phyloP scores from a whole-genome alignment of 2,113 vertebrate species.

The Zosterops japonicus region DNA sequence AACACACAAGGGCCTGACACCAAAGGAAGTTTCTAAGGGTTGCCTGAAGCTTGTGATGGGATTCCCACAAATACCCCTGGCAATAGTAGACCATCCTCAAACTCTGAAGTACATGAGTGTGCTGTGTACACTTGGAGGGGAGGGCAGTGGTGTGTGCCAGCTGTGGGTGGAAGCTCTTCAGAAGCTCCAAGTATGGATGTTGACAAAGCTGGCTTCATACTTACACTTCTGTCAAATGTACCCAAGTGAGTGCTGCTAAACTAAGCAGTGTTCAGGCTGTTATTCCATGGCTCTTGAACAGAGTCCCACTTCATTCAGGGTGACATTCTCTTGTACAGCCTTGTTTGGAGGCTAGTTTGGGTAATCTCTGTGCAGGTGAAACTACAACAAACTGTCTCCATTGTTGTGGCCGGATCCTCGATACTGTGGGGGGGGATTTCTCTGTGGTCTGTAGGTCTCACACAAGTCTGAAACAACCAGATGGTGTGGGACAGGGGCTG shows the following conservation, averaged over 20 bases:
- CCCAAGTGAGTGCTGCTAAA: neutral
- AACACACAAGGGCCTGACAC: neutral
- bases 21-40: neutral
- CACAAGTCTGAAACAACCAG: neutral
- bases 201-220: neutral
- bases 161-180: neutral
- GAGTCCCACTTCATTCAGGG: neutral
- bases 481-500: neutral
- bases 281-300: neutral
- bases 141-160: neutral
- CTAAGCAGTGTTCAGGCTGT: neutral
- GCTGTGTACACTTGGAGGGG: neutral
- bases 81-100: neutral
- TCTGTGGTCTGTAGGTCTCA: neutral
- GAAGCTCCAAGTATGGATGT: neutral
- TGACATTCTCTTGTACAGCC: neutral
- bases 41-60: neutral
- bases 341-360: neutral
- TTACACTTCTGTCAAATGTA: neutral
- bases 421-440: neutral
- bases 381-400: neutral
- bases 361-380: neutral
- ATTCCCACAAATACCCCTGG: neutral
- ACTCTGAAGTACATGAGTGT: neutral
- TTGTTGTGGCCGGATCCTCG: neutral